These are phyloP conservation scores for Plutella xylostella DNA, from an alignment of 2,888 invertebrate genomes.

Conservation along the genomic window DNA sequence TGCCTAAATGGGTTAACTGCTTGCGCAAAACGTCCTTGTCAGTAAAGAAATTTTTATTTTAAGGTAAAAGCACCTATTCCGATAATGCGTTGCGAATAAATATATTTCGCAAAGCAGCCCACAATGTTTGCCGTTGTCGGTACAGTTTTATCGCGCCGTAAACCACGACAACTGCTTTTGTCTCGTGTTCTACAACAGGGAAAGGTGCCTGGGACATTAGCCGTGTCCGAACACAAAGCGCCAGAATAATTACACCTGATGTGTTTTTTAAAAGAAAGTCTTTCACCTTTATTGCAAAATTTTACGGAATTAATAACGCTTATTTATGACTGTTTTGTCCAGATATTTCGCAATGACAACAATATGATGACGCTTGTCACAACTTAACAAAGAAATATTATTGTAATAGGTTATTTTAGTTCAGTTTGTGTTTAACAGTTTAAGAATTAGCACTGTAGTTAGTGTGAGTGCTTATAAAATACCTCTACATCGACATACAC, in stretches of 20 bases:
- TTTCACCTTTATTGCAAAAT: constrained; percentile 53
- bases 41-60: constrained; percentile 17
- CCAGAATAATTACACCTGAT: constrained; percentile 52
- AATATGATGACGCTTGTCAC: not conserved
- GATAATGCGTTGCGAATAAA: constrained; percentile 28
- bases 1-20: constrained; percentile 45
- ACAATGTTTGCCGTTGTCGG: constrained; percentile 63
- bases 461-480: constrained; percentile 7
- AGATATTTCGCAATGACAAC: constrained; percentile 7
- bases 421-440: constrained; percentile 2
- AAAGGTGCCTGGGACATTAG: constrained; percentile 54
- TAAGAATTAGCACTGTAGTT: not conserved
- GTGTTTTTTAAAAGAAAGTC: constrained; percentile 50
- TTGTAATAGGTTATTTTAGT: not conserved
- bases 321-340: constrained; percentile 38
- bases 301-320: constrained; percentile 42
- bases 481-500: too few relatives aligned
- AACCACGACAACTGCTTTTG: constrained; percentile 62
- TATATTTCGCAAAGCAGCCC: constrained; percentile 33
- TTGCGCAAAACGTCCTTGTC: constrained; percentile 19
- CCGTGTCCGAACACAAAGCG: constrained; percentile 47
- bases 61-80: constrained; percentile 24
- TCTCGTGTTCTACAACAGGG: constrained; percentile 42
- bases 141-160: constrained; percentile 57
- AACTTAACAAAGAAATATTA: not conserved